Base-by-base conservation (phyloP, 2,113 vertebrate species). In the Porphyrio hochstetteri region DNA sequence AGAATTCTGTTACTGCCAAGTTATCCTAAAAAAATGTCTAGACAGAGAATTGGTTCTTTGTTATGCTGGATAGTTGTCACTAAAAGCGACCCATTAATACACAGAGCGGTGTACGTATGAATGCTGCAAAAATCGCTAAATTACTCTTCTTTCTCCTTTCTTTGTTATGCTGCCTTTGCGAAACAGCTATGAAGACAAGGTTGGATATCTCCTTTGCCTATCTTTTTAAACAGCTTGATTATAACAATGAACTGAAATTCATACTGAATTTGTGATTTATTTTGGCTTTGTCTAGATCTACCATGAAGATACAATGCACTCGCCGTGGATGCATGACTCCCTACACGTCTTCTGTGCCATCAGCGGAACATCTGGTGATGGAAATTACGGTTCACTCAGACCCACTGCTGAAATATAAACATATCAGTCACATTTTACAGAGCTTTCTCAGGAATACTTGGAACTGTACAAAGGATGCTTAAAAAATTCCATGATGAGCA, bases 281-380 rank as follows among this genome's bases (percentile, higher is more conserved):
- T 96, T 77, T 91, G 44, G 25, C 61, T 95, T 88, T 71, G n/a
- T 63, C 74, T 93, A 99, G 99, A 99, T 99, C 90, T 98, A 99
- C 94, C 98, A 98, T 48, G 99, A 99, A 95, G 99, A 99, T 35
- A 98, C 99, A 40, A 98, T 99, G 97, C 98, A 98, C 59, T 99
- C 98, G 0, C 98, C 99, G 0, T 98, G 98, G 96, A 95, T 99
- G 86, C 99, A 99, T 42, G 99, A 99, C 98, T 99, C 99, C 12
- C 95, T 99, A 28, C 98, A 99, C 3, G 99, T 99, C 79, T 99
- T 99, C 92, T 98, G 98, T 74, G 99, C 98, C 4, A 99, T 99
- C 97, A 99, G 99, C 5, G 99, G 99, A 70, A 99, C 98, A 4
- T 97, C 98, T 21, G 90, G 98, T 16, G 98, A 99, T 61, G 96